These are phyloP conservation scores for Galagoides demidoff DNA, from an alignment of 2,797 vertebrate genomes.

Conservation along the genomic window DNA sequence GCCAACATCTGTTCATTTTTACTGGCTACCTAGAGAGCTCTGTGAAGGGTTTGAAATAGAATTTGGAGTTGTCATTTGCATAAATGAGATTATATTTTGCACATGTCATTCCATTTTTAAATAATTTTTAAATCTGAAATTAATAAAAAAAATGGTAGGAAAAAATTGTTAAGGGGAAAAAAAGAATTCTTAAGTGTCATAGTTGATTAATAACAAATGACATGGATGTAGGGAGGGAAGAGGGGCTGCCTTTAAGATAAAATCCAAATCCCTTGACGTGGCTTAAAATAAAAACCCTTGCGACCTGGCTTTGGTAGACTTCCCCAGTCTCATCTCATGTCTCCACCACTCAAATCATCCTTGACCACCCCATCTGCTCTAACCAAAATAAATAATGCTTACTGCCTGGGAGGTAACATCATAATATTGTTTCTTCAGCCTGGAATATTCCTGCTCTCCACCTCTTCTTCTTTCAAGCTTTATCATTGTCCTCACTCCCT, in stretches of 20 bases:
- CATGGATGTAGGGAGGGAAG: neutral
- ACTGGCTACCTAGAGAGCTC: neutral
- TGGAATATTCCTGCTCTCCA: neutral
- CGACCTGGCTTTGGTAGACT: neutral
- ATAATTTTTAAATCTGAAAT: conserved; percentile 67
- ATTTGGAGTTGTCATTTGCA: conserved; percentile 68
- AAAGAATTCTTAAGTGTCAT: neutral
- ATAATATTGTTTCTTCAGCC: neutral
- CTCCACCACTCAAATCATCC: neutral
- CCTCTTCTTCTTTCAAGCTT: neutral
- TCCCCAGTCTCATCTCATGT: neutral
- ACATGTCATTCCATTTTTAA: conserved; percentile 57
- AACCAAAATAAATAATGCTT: neutral
- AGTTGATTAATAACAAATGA: neutral
- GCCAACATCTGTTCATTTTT: neutral
- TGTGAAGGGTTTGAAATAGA: conserved; percentile 47
- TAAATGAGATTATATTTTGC: conserved; percentile 62
- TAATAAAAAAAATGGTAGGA: conserved; percentile 12
- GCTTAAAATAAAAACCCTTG: neutral
- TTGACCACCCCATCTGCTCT: neutral
- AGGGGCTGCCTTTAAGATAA: neutral
- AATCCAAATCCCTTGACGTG: neutral
- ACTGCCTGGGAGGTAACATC: neutral
- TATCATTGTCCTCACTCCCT: neutral
- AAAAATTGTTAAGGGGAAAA: conserved; percentile 10